These are phyloP conservation scores for Monopis laevigella DNA, from an alignment of 2,888 invertebrate genomes.

Conservation along the genomic window DNA sequence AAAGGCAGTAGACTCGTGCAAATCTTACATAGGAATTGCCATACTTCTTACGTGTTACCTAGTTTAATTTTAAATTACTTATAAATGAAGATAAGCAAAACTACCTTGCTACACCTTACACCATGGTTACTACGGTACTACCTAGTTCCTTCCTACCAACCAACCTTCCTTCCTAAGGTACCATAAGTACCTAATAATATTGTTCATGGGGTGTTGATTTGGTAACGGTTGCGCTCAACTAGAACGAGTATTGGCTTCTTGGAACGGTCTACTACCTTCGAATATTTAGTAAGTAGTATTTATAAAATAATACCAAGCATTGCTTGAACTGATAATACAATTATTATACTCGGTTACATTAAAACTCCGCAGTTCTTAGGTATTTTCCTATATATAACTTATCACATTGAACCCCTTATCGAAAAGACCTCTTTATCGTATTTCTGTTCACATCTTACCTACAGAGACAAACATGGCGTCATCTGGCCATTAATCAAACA, in stretches of 20 bases:
- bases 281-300: no score
- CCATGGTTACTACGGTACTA: neutral
- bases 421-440: slow-evolving; percentile 55
- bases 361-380: no score
- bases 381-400: slow-evolving; percentile 55
- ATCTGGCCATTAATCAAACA: slow-evolving; percentile 24
- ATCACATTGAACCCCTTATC: slow-evolving; percentile 56
- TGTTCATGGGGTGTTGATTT: slow-evolving; percentile 63
- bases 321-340: no score
- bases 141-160: neutral
- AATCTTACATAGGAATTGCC: no score
- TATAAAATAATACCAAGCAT: no score
- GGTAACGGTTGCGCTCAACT: slow-evolving; percentile 64
- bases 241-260: slow-evolving; percentile 65
- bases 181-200: no score
- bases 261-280: no score
- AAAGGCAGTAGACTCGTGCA: no score
- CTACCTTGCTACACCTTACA: neutral
- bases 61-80: neutral
- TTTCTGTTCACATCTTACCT: slow-evolving; percentile 23
- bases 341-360: no score
- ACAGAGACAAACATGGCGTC: slow-evolving; percentile 12
- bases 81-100: neutral
- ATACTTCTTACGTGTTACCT: neutral
- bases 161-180: no score